These are phyloP conservation scores for Lapara coniferarum DNA, from an alignment of 2,888 invertebrate species.

Conservation along the genomic window DNA sequence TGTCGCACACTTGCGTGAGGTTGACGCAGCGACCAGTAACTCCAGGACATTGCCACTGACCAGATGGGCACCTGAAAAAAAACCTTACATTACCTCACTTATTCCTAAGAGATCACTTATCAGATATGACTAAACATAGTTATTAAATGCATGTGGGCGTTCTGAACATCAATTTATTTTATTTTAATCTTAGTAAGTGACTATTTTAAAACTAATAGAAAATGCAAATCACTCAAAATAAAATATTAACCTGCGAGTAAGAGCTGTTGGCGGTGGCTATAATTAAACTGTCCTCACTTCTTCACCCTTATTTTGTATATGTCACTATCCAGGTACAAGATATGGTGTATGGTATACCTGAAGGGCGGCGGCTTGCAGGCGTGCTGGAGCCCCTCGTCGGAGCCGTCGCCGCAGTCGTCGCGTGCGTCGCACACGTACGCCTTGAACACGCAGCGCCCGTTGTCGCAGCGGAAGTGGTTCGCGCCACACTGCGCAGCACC, in stretches of 20 bases:
- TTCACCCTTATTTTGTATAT: too few species aligned
- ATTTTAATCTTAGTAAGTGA: too few species aligned
- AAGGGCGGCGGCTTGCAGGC: constrained; percentile 92
- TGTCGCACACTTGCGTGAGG: constrained; percentile 94
- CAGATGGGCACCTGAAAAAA: constrained; percentile 85
- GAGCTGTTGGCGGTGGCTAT: too few species aligned
- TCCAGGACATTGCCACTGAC: constrained; percentile 94
- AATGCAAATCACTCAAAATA: too few species aligned
- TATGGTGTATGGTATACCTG: constrained; percentile 58
- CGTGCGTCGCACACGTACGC: constrained; percentile 97
- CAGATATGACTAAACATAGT: too few species aligned
- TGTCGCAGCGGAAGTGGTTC: constrained; percentile 93
- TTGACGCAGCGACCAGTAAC: constrained; percentile 93
- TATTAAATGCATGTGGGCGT: too few species aligned
- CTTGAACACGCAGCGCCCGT: constrained; percentile 94
- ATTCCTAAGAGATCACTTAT: too few species aligned
- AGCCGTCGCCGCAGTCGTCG: constrained; percentile 96
- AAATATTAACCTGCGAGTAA: too few species aligned
- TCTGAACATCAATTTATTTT: too few species aligned
- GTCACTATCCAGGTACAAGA: too few species aligned
- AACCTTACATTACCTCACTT: neutral
- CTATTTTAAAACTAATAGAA: too few species aligned
- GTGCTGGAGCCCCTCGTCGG: constrained; percentile 92
- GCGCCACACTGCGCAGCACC: constrained; percentile 89
- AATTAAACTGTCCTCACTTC: too few species aligned